These are phyloP conservation scores for Bombus consobrinus DNA, from an alignment of 1,140 invertebrate genomes.

Conservation along the genomic window DNA sequence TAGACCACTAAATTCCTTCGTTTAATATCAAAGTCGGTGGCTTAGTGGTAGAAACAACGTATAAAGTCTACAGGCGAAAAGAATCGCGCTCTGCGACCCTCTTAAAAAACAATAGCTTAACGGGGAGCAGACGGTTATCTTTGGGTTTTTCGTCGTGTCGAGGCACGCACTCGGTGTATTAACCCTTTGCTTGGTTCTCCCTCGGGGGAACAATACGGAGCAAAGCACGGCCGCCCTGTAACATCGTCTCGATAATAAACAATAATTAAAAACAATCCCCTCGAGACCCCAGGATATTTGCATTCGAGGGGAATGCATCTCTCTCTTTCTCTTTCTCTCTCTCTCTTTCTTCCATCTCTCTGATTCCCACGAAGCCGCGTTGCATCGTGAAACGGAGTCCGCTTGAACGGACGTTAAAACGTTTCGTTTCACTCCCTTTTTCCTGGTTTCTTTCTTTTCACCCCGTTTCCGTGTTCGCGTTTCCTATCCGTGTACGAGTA, in stretches of 20 bases:
- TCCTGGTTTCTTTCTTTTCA: not conserved
- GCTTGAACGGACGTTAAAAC: constrained; percentile 14
- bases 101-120: constrained; percentile 17
- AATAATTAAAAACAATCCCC: constrained; percentile 57
- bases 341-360: not conserved
- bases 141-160: not conserved
- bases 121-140: not conserved
- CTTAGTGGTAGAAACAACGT: not conserved
- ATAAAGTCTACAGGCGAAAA: not conserved
- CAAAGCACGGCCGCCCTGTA: constrained; percentile 1
- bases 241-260: constrained; percentile 52
- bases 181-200: constrained; percentile 12
- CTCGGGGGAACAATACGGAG: constrained; percentile 25
- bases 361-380: not conserved
- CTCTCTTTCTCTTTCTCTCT: not conserved
- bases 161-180: constrained; percentile 30
- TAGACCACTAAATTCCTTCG: constrained; percentile 1
- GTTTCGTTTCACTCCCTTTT: not conserved
- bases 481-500: not conserved
- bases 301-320: constrained; percentile 5
- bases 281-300: constrained; percentile 24
- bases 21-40: constrained; percentile 25
- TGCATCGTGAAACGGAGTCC: not conserved
- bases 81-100: constrained; percentile 26
- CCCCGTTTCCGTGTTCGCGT: not conserved